A percentile compares a stretch with the other conserved stretches of the same genome.
phyloP scores from a whole-genome alignment of 2,888 invertebrate species.

The Catocala fraxini region DNA sequence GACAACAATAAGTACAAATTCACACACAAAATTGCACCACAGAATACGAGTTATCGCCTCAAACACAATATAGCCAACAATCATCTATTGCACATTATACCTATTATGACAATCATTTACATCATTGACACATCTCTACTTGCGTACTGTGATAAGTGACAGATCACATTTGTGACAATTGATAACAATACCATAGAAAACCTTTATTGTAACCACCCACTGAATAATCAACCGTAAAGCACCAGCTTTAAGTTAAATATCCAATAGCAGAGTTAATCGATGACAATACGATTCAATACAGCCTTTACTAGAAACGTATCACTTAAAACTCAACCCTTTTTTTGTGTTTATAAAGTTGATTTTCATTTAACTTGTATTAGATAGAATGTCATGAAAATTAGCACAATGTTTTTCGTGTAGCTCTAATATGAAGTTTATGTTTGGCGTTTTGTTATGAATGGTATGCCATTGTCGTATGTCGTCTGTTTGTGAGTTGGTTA shows the following conservation, averaged over 20 bases:
- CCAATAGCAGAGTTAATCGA: neutral
- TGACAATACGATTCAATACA: neutral
- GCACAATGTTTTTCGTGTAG: constrained; percentile 60
- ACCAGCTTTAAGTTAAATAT: neutral
- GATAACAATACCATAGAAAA: constrained; percentile 48
- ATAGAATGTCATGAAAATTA: constrained; percentile 33
- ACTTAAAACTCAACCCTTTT: constrained; percentile 3
- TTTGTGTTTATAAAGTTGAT: neutral
- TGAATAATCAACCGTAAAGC: constrained; percentile 4
- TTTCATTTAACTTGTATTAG: neutral
- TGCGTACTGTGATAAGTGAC: constrained; percentile 59
- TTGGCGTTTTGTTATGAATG: constrained; percentile 49
- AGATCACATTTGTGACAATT: constrained; percentile 72
- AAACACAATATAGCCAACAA: constrained; percentile 45
- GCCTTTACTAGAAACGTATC: neutral
- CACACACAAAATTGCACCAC: constrained; percentile 15
- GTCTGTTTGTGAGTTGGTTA: constrained; percentile 57
- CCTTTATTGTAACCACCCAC: neutral
- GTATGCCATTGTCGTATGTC: constrained; percentile 69
- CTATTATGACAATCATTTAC: constrained; percentile 54
- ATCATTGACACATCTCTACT: constrained; percentile 36
- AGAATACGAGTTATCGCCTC: constrained; percentile 17
- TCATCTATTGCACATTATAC: constrained; percentile 50
- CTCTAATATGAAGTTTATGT: constrained; percentile 59
- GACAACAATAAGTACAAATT: constrained; percentile 12